A percentile compares a stretch with the other conserved stretches of the same genome.
These are phyloP conservation scores for Ornithoptera alexandrae DNA, from an alignment of 2,888 invertebrate species.

Conservation along the genomic window DNA sequence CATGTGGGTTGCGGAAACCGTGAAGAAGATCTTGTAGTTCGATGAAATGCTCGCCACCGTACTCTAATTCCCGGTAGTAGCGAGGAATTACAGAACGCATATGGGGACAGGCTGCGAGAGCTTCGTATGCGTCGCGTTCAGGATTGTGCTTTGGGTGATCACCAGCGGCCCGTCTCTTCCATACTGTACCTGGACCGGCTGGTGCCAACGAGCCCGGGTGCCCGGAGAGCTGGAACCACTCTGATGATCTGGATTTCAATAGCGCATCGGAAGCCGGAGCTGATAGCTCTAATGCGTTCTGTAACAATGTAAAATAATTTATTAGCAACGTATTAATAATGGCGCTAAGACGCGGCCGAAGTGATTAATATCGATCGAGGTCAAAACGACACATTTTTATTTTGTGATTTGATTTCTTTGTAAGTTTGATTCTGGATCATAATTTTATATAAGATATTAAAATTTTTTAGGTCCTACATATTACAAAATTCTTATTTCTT, in stretches of 20 bases:
- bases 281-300: slow-evolving; percentile 95
- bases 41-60: slow-evolving; percentile 90
- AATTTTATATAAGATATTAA: no score
- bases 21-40: slow-evolving; percentile 96
- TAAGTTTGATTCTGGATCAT: neutral
- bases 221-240: slow-evolving; percentile 96
- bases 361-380: slow-evolving; percentile 12
- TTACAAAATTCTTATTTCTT: no score
- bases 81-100: slow-evolving; percentile 88
- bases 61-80: slow-evolving; percentile 90
- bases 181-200: slow-evolving; percentile 95
- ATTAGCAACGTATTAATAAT: slow-evolving; percentile 30
- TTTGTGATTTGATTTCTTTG: slow-evolving; percentile 8
- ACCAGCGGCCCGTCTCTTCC: slow-evolving; percentile 90
- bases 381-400: slow-evolving; percentile 2
- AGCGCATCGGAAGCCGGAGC: slow-evolving; percentile 94
- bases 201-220: slow-evolving; percentile 96
- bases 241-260: slow-evolving; percentile 83
- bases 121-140: slow-evolving; percentile 89
- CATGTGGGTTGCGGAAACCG: slow-evolving; percentile 93
- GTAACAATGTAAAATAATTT: slow-evolving; percentile 60
- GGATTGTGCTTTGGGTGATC: slow-evolving; percentile 86
- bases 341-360: neutral
- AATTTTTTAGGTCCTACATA: no score
- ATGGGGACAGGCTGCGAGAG: slow-evolving; percentile 86